These are phyloP conservation scores for Anarhynchus alexandrinus DNA, from an alignment of 2,113 vertebrate species.

Conservation along the genomic window DNA sequence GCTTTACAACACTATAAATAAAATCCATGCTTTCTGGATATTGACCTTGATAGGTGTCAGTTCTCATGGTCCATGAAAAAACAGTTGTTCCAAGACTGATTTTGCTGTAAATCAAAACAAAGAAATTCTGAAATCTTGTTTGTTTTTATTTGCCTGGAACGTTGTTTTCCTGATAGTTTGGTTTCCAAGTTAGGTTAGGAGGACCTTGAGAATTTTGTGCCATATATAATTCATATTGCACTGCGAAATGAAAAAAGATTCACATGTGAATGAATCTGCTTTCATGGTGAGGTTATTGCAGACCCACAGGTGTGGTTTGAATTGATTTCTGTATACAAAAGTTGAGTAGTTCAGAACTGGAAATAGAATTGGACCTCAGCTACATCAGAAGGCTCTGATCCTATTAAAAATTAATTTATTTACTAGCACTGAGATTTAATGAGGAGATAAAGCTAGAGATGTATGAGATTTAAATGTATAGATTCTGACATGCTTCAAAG, in stretches of 20 bases:
- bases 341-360: neutral
- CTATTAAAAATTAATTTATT: neutral
- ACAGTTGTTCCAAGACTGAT: neutral
- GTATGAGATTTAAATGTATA: neutral
- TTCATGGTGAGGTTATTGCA: neutral
- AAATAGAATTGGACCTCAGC: neutral
- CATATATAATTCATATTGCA: neutral
- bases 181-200: neutral
- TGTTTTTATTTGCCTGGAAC: neutral
- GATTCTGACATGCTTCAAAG: neutral
- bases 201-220: neutral
- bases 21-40: neutral
- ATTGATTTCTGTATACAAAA: neutral
- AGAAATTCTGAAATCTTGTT: neutral
- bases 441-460: neutral
- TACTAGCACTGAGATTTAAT: neutral
- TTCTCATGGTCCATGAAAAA: neutral
- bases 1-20: neutral
- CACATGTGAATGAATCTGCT: neutral
- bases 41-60: neutral
- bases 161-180: neutral
- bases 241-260: neutral
- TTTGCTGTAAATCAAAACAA: neutral
- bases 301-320: neutral
- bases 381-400: neutral